These are phyloP conservation scores for Porites evermanni DNA, from an alignment of 92 coral and sea anemone species.

Conservation along the genomic window DNA sequence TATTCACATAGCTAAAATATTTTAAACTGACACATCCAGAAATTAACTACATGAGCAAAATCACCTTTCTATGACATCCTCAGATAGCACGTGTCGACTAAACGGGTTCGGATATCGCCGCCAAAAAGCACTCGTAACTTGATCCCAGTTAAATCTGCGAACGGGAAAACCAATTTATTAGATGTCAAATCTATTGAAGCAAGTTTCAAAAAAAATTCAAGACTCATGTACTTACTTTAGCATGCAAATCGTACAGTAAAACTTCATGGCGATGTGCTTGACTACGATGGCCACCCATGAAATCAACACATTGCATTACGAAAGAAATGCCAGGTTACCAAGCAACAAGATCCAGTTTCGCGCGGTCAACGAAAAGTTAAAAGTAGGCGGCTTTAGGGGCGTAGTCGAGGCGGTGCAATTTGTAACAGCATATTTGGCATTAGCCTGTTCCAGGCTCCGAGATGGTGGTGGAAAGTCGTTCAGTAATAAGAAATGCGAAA, in stretches of 20 bases:
- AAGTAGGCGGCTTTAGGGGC: neutral
- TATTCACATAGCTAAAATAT: neutral
- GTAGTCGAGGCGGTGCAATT: neutral
- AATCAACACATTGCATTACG: neutral
- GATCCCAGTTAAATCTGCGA: slow-evolving; percentile 89
- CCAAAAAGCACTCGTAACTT: slow-evolving; percentile 91
- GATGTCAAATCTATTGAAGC: neutral
- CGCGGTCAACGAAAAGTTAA: neutral
- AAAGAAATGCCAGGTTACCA: slow-evolving; percentile 3
- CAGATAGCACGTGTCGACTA: slow-evolving; percentile 98
- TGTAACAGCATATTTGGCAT: too few species aligned
- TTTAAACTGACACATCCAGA: neutral
- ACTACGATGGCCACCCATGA: neutral
- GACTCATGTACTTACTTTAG: slow-evolving; percentile 53
- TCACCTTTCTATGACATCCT: slow-evolving; percentile 90
- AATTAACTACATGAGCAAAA: neutral
- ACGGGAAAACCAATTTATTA: neutral
- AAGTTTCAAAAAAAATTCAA: neutral
- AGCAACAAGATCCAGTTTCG: neutral
- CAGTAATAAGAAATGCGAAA: too few species aligned
- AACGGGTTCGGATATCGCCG: slow-evolving; percentile 95
- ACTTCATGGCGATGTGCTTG: slow-evolving; percentile 44
- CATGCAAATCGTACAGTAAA: slow-evolving; percentile 55
- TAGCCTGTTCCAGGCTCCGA: too few species aligned
- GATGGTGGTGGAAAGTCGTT: too few species aligned